Conservation (phyloP, 2,888 invertebrate genomes). For the Xanthorhoe spadicearia region DNA sequence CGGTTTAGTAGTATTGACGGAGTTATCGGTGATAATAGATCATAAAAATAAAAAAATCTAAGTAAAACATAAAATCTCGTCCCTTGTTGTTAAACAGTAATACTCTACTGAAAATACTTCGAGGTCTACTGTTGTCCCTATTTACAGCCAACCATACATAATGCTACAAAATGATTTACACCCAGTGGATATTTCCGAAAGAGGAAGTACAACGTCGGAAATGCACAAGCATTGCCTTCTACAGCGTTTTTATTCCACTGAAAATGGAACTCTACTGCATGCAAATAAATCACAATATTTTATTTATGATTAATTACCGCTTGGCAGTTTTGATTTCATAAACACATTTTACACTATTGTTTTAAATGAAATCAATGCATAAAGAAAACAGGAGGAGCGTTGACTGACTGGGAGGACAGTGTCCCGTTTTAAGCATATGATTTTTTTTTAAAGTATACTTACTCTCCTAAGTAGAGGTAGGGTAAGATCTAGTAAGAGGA, state of each 20-base stretch:
- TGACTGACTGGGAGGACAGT: too few relatives aligned
- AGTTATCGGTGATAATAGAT: too few relatives aligned
- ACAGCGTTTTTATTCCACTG: neutral
- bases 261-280: slow-evolving; percentile 18
- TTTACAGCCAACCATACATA: slow-evolving; percentile 4
- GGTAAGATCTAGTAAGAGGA: too few relatives aligned
- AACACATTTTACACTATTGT: neutral
- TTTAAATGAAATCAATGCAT: neutral
- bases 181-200: slow-evolving; percentile 16
- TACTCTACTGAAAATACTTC: neutral
- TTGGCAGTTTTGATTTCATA: slow-evolving; percentile 4
- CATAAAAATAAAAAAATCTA: too few relatives aligned
- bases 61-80: too few relatives aligned
- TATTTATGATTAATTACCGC: slow-evolving; percentile 11
- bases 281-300: slow-evolving; percentile 27
- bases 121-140: neutral
- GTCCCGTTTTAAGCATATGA: too few relatives aligned
- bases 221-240: slow-evolving; percentile 17
- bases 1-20: too few relatives aligned
- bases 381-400: too few relatives aligned
- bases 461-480: too few relatives aligned
- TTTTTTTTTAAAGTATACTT: too few relatives aligned
- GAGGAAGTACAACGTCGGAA: slow-evolving; percentile 26
- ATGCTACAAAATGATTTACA: slow-evolving; percentile 5
- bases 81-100: too few relatives aligned